A percentile compares a stretch with the other conserved stretches of the same genome.
Conservation (phyloP, 2,113 vertebrate genomes). For the Chlamydotis undulata region DNA sequence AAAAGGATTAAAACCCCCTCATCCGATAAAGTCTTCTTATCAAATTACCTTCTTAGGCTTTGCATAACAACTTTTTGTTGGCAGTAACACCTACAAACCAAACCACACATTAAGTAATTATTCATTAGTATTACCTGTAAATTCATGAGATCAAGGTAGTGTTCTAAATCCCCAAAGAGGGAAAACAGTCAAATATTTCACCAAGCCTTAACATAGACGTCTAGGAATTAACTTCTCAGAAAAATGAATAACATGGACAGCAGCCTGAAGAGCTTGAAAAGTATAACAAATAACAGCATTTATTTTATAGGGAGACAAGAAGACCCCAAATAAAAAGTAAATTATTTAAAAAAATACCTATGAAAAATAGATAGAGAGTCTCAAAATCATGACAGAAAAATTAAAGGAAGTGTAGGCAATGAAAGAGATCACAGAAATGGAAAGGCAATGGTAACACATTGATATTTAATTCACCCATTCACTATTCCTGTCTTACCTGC, state of each 20-base stretch:
- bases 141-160: constrained; percentile 44
- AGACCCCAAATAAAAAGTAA: not conserved
- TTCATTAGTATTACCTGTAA: constrained; percentile 48
- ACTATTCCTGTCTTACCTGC: constrained; percentile 67
- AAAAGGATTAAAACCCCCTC: constrained; percentile 37
- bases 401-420: not conserved
- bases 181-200: constrained; percentile 39
- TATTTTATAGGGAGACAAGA: not conserved
- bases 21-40: constrained; percentile 6
- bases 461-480: rapidly evolving
- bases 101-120: constrained; percentile 61
- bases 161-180: constrained; percentile 45
- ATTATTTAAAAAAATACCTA: not conserved
- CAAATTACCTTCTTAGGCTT: constrained; percentile 61
- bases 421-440: not conserved
- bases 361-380: not conserved
- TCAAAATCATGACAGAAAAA: not conserved
- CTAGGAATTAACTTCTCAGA: constrained; percentile 35
- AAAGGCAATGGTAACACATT: not conserved
- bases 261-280: constrained; percentile 12
- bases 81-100: constrained; percentile 61
- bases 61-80: constrained; percentile 63
- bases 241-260: not conserved
- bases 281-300: not conserved
- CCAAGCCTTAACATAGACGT: constrained; percentile 9